Evolutionary conservation across 2,888 invertebrate species (phyloP).

Genomic region (Drosophila anomelani): DNA sequence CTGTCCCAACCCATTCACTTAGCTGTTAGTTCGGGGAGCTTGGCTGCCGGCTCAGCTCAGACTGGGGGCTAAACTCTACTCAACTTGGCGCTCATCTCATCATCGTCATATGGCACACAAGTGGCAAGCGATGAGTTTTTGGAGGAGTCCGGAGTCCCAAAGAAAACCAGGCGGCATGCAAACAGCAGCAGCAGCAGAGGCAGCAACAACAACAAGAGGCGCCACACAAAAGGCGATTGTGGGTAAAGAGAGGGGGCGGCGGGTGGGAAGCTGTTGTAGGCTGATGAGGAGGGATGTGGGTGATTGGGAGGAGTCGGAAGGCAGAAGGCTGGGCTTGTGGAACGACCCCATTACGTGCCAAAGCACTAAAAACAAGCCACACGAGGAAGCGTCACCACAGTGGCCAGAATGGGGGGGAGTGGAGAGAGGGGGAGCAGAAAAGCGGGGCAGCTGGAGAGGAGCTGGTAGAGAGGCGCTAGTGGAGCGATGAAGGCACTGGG

Average conservation of each 20-base stretch:
- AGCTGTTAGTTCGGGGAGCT: constrained; percentile 42
- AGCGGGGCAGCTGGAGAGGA: background rate
- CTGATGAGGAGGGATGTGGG: constrained; percentile 1
- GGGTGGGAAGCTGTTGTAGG: background rate
- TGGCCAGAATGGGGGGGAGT: constrained; percentile 1
- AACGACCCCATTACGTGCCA: constrained; percentile 78
- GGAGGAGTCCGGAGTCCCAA: constrained; percentile 39
- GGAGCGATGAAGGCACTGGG: background rate
- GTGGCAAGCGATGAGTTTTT: constrained; percentile 58
- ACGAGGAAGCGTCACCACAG: constrained; percentile 64
- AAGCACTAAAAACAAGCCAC: constrained; percentile 76
- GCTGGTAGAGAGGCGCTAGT: background rate
- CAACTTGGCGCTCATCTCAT: constrained; percentile 51
- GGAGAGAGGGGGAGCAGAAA: background rate
- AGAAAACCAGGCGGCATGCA: constrained; percentile 45
- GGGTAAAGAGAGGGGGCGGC: constrained; percentile 1
- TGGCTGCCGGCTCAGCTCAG: constrained; percentile 22
- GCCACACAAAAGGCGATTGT: constrained; percentile 56
- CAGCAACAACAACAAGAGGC: constrained; percentile 25
- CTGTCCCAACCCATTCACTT: constrained; percentile 25
- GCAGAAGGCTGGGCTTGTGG: constrained; percentile 39
- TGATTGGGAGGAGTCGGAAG: constrained; percentile 13
- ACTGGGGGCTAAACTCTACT: constrained; percentile 36
- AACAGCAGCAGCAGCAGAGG: constrained; percentile 16
- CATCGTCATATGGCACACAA: constrained; percentile 58